Conservation (phyloP, 2,113 vertebrate genomes). For the Gopherus evgoodei region DNA sequence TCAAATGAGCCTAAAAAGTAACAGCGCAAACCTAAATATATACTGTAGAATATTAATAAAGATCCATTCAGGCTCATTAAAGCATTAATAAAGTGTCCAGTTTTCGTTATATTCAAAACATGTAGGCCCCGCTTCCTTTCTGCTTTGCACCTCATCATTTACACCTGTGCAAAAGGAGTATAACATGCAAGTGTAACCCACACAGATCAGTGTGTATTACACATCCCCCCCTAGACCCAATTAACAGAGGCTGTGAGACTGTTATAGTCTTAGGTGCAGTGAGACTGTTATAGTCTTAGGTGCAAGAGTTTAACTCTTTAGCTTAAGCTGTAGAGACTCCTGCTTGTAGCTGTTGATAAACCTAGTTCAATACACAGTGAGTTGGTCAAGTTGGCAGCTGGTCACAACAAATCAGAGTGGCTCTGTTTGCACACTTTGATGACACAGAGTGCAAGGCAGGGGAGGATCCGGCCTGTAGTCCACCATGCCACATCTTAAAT, state of each 20-base stretch:
- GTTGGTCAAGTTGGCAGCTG: neutral
- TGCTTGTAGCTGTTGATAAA: neutral
- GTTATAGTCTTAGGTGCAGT: neutral
- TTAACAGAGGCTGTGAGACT: neutral
- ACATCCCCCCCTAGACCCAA: neutral
- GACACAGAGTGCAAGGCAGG: neutral
- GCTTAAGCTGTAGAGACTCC: neutral
- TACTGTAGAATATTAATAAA: neutral
- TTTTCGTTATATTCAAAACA: neutral
- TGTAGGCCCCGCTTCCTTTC: neutral
- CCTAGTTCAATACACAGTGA: neutral
- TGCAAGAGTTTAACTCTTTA: neutral
- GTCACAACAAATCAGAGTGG: neutral
- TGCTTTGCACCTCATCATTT: neutral
- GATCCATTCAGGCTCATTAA: neutral
- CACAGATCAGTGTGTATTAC: neutral
- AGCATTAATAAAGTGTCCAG: neutral
- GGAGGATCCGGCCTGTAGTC: rapidly evolving
- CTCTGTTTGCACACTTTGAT: neutral
- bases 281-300: neutral
- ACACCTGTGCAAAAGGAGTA: slow-evolving; percentile 4
- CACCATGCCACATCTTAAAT: neutral
- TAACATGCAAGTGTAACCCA: neutral
- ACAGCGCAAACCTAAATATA: neutral
- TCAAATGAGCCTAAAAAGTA: neutral